phyloP scores from a whole-genome alignment of 2,888 invertebrate genomes.

The Hypena proboscidalis region DNA sequence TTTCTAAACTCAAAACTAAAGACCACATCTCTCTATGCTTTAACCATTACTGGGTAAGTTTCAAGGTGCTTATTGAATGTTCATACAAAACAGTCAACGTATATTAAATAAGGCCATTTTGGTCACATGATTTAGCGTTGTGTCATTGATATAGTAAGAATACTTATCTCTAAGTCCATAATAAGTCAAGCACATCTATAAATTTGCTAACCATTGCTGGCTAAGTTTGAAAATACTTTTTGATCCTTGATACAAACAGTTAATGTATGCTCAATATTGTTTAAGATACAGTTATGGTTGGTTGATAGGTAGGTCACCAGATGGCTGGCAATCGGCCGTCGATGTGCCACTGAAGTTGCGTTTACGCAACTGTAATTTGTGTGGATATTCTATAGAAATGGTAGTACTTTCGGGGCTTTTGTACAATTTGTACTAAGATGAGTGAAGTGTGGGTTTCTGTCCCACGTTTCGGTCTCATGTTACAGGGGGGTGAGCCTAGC shows the following conservation, averaged over 20 bases:
- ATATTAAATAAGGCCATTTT: too few species aligned
- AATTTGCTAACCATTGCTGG: conserved; percentile 15
- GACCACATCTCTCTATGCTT: too few species aligned
- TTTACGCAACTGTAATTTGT: conserved; percentile 55
- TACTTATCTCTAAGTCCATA: conserved; percentile 15
- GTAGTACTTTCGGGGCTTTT: conserved; percentile 13
- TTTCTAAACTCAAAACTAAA: too few species aligned
- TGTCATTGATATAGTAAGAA: conserved; percentile 43
- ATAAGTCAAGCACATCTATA: conserved; percentile 3
- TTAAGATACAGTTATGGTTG: conserved; percentile 12
- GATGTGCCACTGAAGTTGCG: conserved; percentile 54
- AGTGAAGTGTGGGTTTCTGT: too few species aligned
- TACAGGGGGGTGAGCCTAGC: too few species aligned
- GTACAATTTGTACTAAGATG: not conserved
- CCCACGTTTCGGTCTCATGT: too few species aligned
- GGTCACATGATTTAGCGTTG: conserved; percentile 36
- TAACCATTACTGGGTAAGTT: too few species aligned
- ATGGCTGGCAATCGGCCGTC: conserved; percentile 58
- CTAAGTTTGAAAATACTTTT: not conserved
- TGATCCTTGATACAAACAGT: conserved; percentile 4
- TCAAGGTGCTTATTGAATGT: too few species aligned
- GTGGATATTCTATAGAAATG: conserved; percentile 45
- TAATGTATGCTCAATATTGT: conserved; percentile 16
- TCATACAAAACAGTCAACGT: too few species aligned
- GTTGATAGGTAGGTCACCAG: conserved; percentile 47